Conservation (phyloP, 2,888 invertebrate species). For the Watsonalla binaria region DNA sequence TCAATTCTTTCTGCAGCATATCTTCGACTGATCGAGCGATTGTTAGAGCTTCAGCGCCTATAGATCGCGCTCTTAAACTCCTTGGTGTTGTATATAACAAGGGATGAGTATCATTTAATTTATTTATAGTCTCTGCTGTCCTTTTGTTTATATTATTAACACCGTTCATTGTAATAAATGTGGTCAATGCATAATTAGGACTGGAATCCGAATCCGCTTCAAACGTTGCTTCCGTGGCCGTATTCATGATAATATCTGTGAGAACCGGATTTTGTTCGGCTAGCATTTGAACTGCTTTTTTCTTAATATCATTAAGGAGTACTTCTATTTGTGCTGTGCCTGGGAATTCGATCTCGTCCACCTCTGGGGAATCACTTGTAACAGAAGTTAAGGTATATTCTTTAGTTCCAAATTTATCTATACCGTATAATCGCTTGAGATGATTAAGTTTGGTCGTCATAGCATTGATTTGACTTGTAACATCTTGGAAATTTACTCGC, state of each 20-base stretch:
- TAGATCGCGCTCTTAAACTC: slow-evolving; percentile 26
- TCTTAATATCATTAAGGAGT: slow-evolving; percentile 46
- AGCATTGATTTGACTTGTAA: background rate
- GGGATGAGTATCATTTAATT: slow-evolving; percentile 6
- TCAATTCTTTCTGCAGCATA: slow-evolving; percentile 35
- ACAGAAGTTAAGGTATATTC: background rate
- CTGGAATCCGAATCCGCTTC: slow-evolving; percentile 19
- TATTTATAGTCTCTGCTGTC: slow-evolving; percentile 6
- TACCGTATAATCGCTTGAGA: background rate
- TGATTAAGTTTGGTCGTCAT: background rate
- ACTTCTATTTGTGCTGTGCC: slow-evolving; percentile 46
- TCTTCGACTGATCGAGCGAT: slow-evolving; percentile 36
- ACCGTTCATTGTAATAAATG: slow-evolving; percentile 15
- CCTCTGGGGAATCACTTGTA: background rate
- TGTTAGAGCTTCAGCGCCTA: slow-evolving; percentile 27
- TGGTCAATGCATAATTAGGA: slow-evolving; percentile 13
- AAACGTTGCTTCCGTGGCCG: slow-evolving; percentile 39
- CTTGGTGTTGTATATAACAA: slow-evolving; percentile 13
- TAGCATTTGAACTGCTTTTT: slow-evolving; percentile 35
- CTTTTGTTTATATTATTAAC: slow-evolving; percentile 14
- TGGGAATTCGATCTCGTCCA: slow-evolving; percentile 6
- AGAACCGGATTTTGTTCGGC: slow-evolving; percentile 31
- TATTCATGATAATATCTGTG: slow-evolving; percentile 31
- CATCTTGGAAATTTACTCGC: background rate
- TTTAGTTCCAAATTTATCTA: background rate